A percentile compares a stretch with the other conserved stretches of the same genome.
These are phyloP conservation scores for Aethina tumida DNA, from an alignment of 1,140 invertebrate genomes.

Conservation along the genomic window DNA sequence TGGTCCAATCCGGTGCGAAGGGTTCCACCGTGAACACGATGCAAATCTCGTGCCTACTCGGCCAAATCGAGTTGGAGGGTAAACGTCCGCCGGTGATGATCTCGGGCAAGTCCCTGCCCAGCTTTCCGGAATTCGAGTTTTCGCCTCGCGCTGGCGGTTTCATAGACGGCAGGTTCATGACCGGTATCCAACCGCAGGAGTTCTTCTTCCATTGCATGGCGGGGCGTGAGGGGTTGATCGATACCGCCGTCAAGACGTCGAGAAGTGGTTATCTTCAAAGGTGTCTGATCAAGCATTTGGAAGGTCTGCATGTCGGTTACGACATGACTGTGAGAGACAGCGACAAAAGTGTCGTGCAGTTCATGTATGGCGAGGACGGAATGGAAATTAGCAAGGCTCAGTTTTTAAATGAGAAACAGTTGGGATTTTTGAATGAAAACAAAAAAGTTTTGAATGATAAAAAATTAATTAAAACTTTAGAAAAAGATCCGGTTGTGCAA, in stretches of 20 bases:
- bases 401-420: slow-evolving; percentile 70
- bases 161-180: slow-evolving; percentile 92
- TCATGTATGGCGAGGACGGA: slow-evolving; percentile 97
- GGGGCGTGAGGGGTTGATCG: slow-evolving; percentile 85
- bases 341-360: slow-evolving; percentile 91
- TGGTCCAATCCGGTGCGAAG: slow-evolving; percentile 98
- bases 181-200: slow-evolving; percentile 93
- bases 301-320: slow-evolving; percentile 84
- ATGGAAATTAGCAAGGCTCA: slow-evolving; percentile 82
- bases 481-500: slow-evolving; percentile 40
- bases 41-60: slow-evolving; percentile 94
- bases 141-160: slow-evolving; percentile 92
- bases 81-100: slow-evolving; percentile 92
- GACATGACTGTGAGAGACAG: slow-evolving; percentile 92
- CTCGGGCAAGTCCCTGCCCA: slow-evolving; percentile 85
- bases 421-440: slow-evolving; percentile 78
- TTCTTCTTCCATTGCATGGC: slow-evolving; percentile 99
- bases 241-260: slow-evolving; percentile 87
- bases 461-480: slow-evolving; percentile 45
- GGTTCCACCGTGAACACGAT: slow-evolving; percentile 93
- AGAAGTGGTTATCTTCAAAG: slow-evolving; percentile 96
- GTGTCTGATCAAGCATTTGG: slow-evolving; percentile 96
- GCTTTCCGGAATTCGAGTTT: slow-evolving; percentile 84
- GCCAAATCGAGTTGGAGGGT: slow-evolving; percentile 98
- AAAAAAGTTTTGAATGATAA: slow-evolving; percentile 51